Evolutionary conservation across 2,113 vertebrate genomes (phyloP).

Genomic region (Ifrita kowaldi): DNA sequence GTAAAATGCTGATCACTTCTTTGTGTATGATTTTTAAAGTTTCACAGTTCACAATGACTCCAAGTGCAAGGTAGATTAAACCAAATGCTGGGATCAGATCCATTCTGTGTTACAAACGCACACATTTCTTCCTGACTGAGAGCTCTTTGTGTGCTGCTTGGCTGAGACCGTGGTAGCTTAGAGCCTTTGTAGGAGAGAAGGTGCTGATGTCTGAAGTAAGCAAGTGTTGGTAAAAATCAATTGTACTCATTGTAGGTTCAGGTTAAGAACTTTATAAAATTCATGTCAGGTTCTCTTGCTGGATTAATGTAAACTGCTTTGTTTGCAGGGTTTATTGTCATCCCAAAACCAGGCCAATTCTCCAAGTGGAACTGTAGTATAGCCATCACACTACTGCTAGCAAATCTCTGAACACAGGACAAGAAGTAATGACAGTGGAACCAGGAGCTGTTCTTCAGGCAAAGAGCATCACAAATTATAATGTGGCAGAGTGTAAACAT

Average conservation of each 20-base stretch:
- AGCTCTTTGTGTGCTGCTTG: background rate
- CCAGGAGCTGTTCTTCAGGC: slow-evolving; percentile 84
- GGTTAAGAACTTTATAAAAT: background rate
- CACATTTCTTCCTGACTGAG: background rate
- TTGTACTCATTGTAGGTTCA: background rate
- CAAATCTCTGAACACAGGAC: slow-evolving; percentile 80
- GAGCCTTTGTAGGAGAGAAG: background rate
- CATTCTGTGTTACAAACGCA: fast-evolving
- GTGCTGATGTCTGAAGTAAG: background rate
- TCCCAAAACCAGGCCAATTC: slow-evolving; percentile 94
- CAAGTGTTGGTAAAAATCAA: background rate
- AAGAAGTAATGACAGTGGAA: slow-evolving; percentile 76
- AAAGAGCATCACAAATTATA: slow-evolving; percentile 82
- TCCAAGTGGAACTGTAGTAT: slow-evolving; percentile 95
- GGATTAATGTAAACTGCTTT: slow-evolving; percentile 82
- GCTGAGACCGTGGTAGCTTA: background rate
- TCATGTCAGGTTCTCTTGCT: slow-evolving; percentile 55
- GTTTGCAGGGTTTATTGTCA: slow-evolving; percentile 92
- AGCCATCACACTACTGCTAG: slow-evolving; percentile 84
- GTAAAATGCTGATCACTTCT: background rate
- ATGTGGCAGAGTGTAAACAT: slow-evolving; percentile 62
- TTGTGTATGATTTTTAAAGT: background rate
- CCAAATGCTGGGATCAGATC: background rate
- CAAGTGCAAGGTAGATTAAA: background rate
- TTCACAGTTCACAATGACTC: background rate